Percentiles rank a stretch among this genome's conserved stretches.
Evolutionary conservation across 2,888 invertebrate species (phyloP).

Genomic region (Thumatha senex): DNA sequence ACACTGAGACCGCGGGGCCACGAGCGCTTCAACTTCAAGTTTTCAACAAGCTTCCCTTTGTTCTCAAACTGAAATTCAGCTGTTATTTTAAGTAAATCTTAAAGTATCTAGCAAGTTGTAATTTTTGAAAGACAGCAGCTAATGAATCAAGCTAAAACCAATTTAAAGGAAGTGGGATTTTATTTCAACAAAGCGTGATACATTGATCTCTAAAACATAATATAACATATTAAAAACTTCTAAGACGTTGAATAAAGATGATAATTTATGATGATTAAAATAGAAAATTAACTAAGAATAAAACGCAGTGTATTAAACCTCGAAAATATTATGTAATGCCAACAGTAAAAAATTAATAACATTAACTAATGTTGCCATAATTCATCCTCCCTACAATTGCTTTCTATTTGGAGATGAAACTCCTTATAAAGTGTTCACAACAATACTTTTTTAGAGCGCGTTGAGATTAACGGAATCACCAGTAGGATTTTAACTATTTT

Average conservation of each 20-base stretch:
- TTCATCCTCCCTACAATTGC: slow-evolving; percentile 27
- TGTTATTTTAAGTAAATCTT: too few species aligned
- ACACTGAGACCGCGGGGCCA: too few species aligned
- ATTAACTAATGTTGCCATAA: slow-evolving; percentile 15
- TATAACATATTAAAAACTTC: neutral
- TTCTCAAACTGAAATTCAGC: too few species aligned
- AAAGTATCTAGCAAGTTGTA: too few species aligned
- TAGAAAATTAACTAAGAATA: slow-evolving; percentile 4
- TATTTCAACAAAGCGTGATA: neutral
- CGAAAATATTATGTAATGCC: slow-evolving; percentile 8
- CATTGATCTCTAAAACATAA: neutral
- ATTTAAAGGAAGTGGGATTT: too few species aligned
- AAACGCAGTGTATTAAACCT: slow-evolving; percentile 5
- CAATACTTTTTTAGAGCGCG: slow-evolving; percentile 25
- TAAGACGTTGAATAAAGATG: slow-evolving; percentile 1
- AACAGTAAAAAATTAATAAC: slow-evolving; percentile 14
- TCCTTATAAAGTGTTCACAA: slow-evolving; percentile 26
- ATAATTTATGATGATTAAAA: slow-evolving; percentile 5
- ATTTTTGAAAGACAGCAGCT: too few species aligned
- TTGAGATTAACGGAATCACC: neutral
- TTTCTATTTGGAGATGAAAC: slow-evolving; percentile 28
- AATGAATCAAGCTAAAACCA: too few species aligned
- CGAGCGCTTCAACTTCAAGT: too few species aligned
- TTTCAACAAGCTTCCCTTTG: too few species aligned
- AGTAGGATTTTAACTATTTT: neutral